Evolutionary conservation across 2,113 vertebrate genomes (phyloP).

Genomic region (Anguilla rostrata): DNA sequence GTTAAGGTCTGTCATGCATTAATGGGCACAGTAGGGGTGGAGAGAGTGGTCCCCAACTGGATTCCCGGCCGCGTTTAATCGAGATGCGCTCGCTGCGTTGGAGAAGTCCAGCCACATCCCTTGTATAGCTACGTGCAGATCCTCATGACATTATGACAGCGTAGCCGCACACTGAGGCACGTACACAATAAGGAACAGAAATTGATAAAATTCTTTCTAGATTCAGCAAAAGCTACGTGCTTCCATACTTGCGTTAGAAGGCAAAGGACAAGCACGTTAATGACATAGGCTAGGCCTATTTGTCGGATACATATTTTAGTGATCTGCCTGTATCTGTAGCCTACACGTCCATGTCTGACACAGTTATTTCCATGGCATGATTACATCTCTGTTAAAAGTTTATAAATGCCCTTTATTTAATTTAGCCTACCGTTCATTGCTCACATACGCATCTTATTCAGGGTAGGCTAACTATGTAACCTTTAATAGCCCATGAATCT

Average conservation of each 20-base stretch:
- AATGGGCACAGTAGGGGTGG: background rate
- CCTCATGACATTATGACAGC: constrained; percentile 3
- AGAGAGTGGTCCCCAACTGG: background rate
- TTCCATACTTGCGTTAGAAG: background rate
- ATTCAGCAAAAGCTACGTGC: background rate
- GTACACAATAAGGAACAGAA: background rate
- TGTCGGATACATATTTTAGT: too few species aligned
- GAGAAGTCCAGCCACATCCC: background rate
- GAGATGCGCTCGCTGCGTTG: background rate
- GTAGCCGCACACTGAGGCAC: background rate
- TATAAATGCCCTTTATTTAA: too few species aligned
- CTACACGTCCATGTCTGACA: too few species aligned
- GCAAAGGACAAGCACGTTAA: background rate
- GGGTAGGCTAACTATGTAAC: too few species aligned
- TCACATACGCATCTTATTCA: too few species aligned
- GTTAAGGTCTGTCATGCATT: background rate
- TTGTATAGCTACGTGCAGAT: constrained; percentile 14
- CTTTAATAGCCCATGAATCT: too few species aligned
- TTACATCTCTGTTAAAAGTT: too few species aligned
- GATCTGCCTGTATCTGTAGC: too few species aligned
- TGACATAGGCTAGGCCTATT: background rate
- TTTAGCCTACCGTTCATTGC: too few species aligned
- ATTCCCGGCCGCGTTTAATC: background rate
- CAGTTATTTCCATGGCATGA: too few species aligned
- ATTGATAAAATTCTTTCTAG: background rate